Base-by-base conservation (phyloP, 2,113 vertebrate species). In the Sardina pilchardus region DNA sequence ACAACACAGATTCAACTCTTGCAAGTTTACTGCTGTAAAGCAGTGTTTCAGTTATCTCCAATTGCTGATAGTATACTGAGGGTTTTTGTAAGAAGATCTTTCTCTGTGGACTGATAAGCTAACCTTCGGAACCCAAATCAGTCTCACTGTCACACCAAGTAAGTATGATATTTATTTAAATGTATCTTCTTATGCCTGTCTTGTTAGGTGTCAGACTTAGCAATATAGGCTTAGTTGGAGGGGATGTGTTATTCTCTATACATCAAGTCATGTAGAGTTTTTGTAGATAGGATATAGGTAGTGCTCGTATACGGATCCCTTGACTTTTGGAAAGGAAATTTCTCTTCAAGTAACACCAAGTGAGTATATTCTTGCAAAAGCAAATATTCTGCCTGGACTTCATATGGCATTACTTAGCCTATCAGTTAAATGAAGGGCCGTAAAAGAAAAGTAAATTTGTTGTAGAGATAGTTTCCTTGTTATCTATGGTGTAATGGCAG, bases 311-410 rank as follows among this genome's bases (percentile, higher is more conserved):
- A 85, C 86, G 85, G 87, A 86, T 53, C 30, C 88, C 34, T 85
- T 91, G 24, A 87, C 47, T 6, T 90, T 90, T 36, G 89, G 88
- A 85, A 88, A 88, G 1, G 88, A 87, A 21, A 91, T 89, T 47
- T 71, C 43, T 36, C 87, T 91, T 63, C 17, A 1, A 1, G 86
- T 90, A 16, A 0, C 42, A 50, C 91, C 88, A 89, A 90, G 89
- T 90, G 89, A 88, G 88, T 1, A 56, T 87, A 84, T 83, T 84
- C 48, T 53, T 84, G 12, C 44, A 26, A 53, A 30, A 34, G 19
- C 53, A 59, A 59, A 19, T 6, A 59, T 59, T 24, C 3, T 59
- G 53, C 19, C 53, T 59, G 21, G 21, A 24, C 19, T 59, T 5
- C 12, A 14, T 59, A 24, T 24, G 19, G 21, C 19, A 59, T 24